Percentiles rank a stretch among this genome's conserved stretches.
Conservation (phyloP, 35 echinoderm and acorn worm genomes). For the Heliocidaris erythrogramma region DNA sequence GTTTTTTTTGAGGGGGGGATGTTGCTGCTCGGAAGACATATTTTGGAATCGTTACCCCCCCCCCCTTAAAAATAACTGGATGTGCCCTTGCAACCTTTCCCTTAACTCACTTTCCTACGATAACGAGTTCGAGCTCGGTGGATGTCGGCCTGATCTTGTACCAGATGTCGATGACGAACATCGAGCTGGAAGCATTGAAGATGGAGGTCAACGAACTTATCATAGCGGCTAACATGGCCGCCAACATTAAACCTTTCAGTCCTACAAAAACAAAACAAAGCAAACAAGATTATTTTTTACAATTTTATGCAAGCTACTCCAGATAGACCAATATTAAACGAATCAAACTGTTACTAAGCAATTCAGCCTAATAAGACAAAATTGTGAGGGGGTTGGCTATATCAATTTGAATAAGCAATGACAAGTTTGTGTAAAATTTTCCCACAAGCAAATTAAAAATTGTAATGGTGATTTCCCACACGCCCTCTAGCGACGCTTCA, state of each 20-base stretch:
- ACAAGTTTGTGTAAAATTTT: too few species aligned
- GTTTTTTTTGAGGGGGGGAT: too few species aligned
- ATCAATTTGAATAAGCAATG: too few species aligned
- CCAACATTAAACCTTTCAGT: conserved; percentile 78
- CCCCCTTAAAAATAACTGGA: too few species aligned
- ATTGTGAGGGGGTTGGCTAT: too few species aligned
- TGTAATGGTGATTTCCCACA: too few species aligned
- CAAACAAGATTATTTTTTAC: neutral
- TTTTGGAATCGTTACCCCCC: too few species aligned
- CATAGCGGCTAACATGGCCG: conserved; percentile 79
- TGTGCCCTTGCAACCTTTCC: too few species aligned
- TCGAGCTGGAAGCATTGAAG: conserved; percentile 68
- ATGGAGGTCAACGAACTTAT: conserved; percentile 82
- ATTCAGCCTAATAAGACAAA: neutral
- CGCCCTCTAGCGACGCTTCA: too few species aligned
- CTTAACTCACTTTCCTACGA: conserved; percentile 73
- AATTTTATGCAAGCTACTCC: neutral
- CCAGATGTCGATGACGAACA: conserved; percentile 76
- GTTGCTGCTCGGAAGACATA: too few species aligned
- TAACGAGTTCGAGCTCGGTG: conserved; percentile 56
- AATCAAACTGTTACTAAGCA: neutral
- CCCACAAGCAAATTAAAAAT: too few species aligned
- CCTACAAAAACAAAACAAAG: conserved; percentile 23
- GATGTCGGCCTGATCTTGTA: conserved; percentile 43
- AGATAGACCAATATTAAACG: neutral